phyloP scores from a whole-genome alignment of 2,797 vertebrate genomes.

The Eleutherodactylus coqui region DNA sequence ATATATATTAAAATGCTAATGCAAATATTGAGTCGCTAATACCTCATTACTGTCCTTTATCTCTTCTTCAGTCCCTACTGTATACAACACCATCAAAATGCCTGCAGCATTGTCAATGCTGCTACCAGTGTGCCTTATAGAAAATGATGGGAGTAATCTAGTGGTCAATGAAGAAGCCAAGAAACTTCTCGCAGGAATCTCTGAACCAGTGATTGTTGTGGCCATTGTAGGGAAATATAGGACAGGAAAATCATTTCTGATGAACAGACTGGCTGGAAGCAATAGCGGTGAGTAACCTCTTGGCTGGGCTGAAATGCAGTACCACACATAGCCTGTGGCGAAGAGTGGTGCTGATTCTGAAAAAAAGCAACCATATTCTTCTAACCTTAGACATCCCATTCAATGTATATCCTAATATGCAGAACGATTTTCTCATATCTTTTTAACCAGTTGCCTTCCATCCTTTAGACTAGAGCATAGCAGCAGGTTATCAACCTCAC shows the following conservation, averaged over 20 bases:
- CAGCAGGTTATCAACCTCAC: background rate
- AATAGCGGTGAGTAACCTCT: constrained; percentile 60
- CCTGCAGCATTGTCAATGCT: constrained; percentile 47
- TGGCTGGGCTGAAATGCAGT: background rate
- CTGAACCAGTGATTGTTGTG: constrained; percentile 69
- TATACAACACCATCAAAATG: background rate
- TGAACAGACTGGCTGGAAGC: constrained; percentile 68
- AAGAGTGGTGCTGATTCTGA: background rate
- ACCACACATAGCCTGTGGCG: background rate
- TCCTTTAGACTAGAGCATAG: background rate
- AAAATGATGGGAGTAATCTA: constrained; percentile 56
- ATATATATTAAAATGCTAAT: too few relatives aligned
- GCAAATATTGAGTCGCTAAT: background rate
- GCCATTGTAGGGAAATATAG: constrained; percentile 67
- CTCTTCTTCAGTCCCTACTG: background rate
- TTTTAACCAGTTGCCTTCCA: background rate
- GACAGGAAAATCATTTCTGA: constrained; percentile 70
- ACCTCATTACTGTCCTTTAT: background rate
- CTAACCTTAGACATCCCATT: too few relatives aligned
- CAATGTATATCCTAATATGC: background rate
- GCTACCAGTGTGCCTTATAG: constrained; percentile 67
- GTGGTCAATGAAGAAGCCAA: constrained; percentile 48
- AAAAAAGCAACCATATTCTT: background rate
- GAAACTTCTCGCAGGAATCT: constrained; percentile 58
- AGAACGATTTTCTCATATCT: too few relatives aligned